Evolutionary conservation across 2,888 invertebrate genomes (phyloP).

Genomic region (Eupsilia transversa): DNA sequence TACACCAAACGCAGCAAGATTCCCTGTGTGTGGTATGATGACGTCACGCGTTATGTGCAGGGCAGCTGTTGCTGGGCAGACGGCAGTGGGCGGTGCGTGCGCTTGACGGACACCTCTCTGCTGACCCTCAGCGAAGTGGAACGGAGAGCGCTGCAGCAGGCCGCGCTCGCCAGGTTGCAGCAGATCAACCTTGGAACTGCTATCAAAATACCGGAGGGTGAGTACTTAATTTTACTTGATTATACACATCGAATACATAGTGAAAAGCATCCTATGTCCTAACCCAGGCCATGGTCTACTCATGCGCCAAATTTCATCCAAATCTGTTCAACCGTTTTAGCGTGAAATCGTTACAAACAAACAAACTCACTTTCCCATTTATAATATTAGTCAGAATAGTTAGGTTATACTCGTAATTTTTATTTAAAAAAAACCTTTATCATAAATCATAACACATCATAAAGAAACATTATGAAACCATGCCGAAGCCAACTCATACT

Average conservation of each 20-base stretch:
- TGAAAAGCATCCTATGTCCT: too few species aligned
- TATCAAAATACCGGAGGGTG: constrained; percentile 95
- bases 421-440: constrained; percentile 18
- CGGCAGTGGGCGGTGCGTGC: constrained; percentile 92
- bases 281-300: too few species aligned
- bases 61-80: constrained; percentile 95
- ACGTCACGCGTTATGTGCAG: constrained; percentile 91
- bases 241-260: not conserved
- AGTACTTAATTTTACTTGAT: constrained; percentile 63
- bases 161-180: constrained; percentile 96
- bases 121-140: constrained; percentile 95
- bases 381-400: too few species aligned
- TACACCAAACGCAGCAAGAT: not conserved
- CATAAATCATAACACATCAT: constrained; percentile 53
- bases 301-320: too few species aligned
- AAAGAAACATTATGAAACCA: constrained; percentile 48
- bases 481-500: constrained; percentile 31
- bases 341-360: too few species aligned
- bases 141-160: constrained; percentile 94
- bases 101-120: constrained; percentile 93
- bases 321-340: too few species aligned
- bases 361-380: too few species aligned
- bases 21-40: constrained; percentile 79
- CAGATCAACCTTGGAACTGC: constrained; percentile 95
- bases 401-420: too few species aligned